Evolutionary conservation across 2,888 invertebrate species (phyloP), one percentile per base, ranked within the genome.

Genomic region (Megastigmus dorsalis): DNA sequence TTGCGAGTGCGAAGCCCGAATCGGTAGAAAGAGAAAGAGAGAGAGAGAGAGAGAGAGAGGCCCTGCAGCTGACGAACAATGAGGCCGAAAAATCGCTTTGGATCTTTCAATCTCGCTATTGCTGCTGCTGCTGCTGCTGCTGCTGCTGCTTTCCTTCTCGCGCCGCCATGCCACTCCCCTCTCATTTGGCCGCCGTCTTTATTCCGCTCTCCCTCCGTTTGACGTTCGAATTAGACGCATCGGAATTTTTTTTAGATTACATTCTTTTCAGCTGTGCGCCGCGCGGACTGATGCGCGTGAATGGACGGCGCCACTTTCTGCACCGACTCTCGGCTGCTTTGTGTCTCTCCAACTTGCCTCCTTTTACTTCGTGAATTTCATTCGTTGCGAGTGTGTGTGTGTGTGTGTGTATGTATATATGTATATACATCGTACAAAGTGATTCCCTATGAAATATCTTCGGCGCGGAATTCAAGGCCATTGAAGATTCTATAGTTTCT

Each of bases 51-150:
- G 45, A n/a, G 23, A 30, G 6, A 33, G 41, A 57, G 33, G 36
- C 54, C 65, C 52, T 45, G 69, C 66, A 54, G 60, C 66, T 66
- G 70, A 65, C 63, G 75, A 72, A 72, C 75, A 75, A 75, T 60
- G 59, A 62, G 6, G 60, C 55, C 73, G 59, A 69, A 65, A 65
- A 69, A 69, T 68, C 68, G 74, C 33, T 55, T 36, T 30, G 33
- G 50, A 54, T 62, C 65, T 59, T 50, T 65, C 65, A 30, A 57
- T 71, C 54, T 15, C n/a, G 6, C 26, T 18, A 20, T 13, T 41
- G 28, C 57, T 7, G 13, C n/a, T n/a, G n/a, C n/a, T n/a, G n/a
- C n/a, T n/a, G n/a, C n/a, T n/a, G n/a, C 20, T 7, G 26, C 1
- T 13, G 13, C 38, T n/a, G 13, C 41, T 4, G 9, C 26, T 9